Conservation (phyloP, 2,888 invertebrate genomes). For the Pycnomerus fuliginosus region DNA sequence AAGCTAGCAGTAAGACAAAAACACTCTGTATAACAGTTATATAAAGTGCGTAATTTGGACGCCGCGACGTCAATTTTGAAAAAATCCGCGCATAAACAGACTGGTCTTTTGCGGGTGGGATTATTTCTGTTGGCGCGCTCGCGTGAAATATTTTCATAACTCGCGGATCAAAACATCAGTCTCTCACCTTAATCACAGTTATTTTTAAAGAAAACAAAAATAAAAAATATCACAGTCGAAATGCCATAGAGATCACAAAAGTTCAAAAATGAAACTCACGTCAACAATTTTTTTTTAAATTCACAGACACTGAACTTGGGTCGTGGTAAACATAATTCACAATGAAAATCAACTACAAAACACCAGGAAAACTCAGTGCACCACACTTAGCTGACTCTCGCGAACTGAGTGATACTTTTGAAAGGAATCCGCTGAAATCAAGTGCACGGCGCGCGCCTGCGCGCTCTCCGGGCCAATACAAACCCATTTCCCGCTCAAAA, state of each 20-base stretch:
- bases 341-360: slow-evolving; percentile 2
- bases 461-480: slow-evolving; percentile 19
- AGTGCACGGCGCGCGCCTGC: slow-evolving; percentile 21
- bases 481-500: slow-evolving; percentile 23
- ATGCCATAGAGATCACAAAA: slow-evolving; percentile 18
- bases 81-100: too few relatives aligned
- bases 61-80: too few relatives aligned
- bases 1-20: too few relatives aligned
- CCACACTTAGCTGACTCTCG: slow-evolving; percentile 17
- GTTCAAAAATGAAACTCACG: slow-evolving; percentile 19
- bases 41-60: too few relatives aligned
- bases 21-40: too few relatives aligned
- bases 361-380: slow-evolving; percentile 14
- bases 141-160: too few relatives aligned
- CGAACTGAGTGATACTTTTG: slow-evolving; percentile 24
- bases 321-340: slow-evolving; percentile 11
- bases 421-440: slow-evolving; percentile 26
- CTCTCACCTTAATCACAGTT: slow-evolving; percentile 23
- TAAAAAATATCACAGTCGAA: slow-evolving; percentile 20
- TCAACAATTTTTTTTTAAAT: slow-evolving; percentile 14
- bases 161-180: too few relatives aligned
- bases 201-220: slow-evolving; percentile 18
- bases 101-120: too few relatives aligned
- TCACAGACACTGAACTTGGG: slow-evolving; percentile 9
- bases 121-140: too few relatives aligned